A percentile compares a stretch with the other conserved stretches of the same genome.
Evolutionary conservation across 2,888 invertebrate species (phyloP).

Genomic region (Stenotaenia linearis): DNA sequence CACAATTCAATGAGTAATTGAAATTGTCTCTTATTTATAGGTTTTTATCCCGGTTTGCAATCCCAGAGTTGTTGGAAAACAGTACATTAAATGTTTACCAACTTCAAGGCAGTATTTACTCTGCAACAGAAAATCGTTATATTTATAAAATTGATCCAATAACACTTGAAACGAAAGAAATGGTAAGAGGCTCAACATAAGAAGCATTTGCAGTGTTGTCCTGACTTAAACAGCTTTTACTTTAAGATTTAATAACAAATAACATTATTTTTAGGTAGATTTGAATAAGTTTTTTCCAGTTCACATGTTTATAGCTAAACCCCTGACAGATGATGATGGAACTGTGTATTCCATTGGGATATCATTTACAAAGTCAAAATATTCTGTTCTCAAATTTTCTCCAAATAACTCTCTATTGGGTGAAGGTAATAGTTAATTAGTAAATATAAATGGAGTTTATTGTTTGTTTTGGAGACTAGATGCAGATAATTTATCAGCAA

Average conservation of each 20-base stretch:
- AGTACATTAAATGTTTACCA: conserved; percentile 44
- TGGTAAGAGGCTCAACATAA: conserved; percentile 38
- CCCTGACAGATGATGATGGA: conserved; percentile 43
- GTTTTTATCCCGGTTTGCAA: conserved; percentile 36
- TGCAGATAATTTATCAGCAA: not conserved
- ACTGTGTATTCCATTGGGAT: conserved; percentile 45
- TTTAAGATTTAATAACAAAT: too few species aligned
- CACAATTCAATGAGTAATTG: not conserved
- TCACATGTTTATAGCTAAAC: conserved; percentile 45
- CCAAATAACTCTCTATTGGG: conserved; percentile 30
- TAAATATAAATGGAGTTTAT: not conserved
- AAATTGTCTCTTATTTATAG: conserved; percentile 24
- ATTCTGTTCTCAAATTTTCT: conserved; percentile 41
- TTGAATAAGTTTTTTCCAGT: conserved; percentile 41
- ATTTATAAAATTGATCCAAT: conserved; percentile 46
- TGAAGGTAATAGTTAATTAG: not conserved
- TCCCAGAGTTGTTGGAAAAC: conserved; percentile 45
- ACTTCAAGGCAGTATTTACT: conserved; percentile 45
- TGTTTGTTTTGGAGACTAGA: not conserved
- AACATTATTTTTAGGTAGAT: conserved; percentile 40
- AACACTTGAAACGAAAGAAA: conserved; percentile 42
- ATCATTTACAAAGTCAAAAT: conserved; percentile 38
- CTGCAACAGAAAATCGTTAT: conserved; percentile 45
- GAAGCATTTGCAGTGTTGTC: too few species aligned
- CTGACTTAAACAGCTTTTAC: too few species aligned